Percentiles rank a stretch among this genome's conserved stretches.
Conservation (phyloP, 2,113 vertebrate species). For the Istiophorus platypterus region DNA sequence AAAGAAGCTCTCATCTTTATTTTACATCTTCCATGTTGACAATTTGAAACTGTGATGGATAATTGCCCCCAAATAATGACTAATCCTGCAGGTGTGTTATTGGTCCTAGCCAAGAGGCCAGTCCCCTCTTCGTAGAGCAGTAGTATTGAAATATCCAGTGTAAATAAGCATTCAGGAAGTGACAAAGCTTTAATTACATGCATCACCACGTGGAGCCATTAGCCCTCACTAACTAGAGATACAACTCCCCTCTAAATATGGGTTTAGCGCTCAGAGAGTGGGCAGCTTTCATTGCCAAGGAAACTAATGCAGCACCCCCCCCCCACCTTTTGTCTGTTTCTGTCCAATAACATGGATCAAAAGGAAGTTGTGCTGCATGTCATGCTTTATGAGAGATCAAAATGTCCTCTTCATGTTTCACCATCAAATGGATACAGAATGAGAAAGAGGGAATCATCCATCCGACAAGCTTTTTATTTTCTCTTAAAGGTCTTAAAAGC, state of each 20-base stretch:
- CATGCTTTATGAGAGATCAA: slow-evolving; percentile 39
- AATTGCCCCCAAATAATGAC: slow-evolving; percentile 6
- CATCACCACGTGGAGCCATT: slow-evolving; percentile 58
- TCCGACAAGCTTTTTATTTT: slow-evolving; percentile 2
- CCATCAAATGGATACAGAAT: slow-evolving; percentile 52
- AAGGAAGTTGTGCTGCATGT: slow-evolving; percentile 53
- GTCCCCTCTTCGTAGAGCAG: slow-evolving; percentile 12
- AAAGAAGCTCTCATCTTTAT: slow-evolving; percentile 20
- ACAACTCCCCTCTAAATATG: slow-evolving; percentile 65
- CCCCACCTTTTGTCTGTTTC: slow-evolving; percentile 44
- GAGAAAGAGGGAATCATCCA: background rate
- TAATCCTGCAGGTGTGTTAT: slow-evolving; percentile 55
- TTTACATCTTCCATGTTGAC: background rate
- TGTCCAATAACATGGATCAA: slow-evolving; percentile 56
- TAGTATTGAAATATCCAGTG: slow-evolving; percentile 38
- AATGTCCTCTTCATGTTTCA: slow-evolving; percentile 57
- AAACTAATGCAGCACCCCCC: slow-evolving; percentile 62
- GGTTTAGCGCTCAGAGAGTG: slow-evolving; percentile 40
- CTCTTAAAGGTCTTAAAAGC: slow-evolving; percentile 37
- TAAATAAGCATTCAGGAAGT: slow-evolving; percentile 62
- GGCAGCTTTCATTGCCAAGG: slow-evolving; percentile 70
- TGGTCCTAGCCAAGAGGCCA: background rate
- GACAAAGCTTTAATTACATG: slow-evolving; percentile 66
- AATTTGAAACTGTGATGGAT: slow-evolving; percentile 5
- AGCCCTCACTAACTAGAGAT: slow-evolving; percentile 56